phyloP scores from a whole-genome alignment of 2,113 vertebrate species.

The Trochalopteron elliotii region DNA sequence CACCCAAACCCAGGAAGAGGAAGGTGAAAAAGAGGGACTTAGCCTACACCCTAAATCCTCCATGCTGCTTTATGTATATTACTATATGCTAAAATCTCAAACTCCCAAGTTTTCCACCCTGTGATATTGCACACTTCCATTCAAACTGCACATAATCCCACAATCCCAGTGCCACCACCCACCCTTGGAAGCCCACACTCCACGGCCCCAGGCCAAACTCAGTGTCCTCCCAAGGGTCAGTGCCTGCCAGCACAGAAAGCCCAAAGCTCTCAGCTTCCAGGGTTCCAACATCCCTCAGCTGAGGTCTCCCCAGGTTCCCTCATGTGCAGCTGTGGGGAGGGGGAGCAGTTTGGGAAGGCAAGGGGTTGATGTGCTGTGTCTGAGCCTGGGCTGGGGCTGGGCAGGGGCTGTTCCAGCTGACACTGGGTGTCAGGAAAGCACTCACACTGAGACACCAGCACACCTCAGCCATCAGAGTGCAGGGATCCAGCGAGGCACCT shows the following conservation, averaged over 20 bases:
- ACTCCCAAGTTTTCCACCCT: no score
- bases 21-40: neutral
- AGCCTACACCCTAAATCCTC: neutral
- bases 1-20: neutral
- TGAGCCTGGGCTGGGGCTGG: neutral
- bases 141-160: no score
- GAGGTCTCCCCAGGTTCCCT: neutral
- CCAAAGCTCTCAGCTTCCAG: no score
- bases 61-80: neutral
- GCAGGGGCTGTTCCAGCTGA: neutral
- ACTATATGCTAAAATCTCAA: neutral
- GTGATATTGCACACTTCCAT: no score
- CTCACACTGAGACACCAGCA: neutral
- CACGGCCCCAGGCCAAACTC: no score
- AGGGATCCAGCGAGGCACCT: neutral
- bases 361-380: accelerated
- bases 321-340: neutral
- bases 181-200: no score
- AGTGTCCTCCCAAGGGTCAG: no score
- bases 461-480: neutral
- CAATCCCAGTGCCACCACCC: no score
- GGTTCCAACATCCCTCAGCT: no score
- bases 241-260: no score
- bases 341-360: neutral
- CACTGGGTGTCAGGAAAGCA: neutral